Evolutionary conservation across 2,797 vertebrate genomes (phyloP).

Genomic region (Eulemur rubriventer): DNA sequence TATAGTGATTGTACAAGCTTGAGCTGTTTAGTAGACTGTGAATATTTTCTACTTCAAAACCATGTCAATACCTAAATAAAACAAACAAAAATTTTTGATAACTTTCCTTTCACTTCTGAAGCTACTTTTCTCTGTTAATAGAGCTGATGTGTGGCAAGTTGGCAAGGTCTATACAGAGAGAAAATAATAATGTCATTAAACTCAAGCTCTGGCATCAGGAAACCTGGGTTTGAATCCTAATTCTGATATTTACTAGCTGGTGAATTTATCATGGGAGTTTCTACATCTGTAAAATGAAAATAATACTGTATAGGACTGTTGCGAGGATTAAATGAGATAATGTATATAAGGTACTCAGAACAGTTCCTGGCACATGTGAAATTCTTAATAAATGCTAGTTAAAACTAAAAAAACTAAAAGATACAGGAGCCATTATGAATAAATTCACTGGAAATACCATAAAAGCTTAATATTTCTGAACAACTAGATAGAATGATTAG

Average conservation of each 20-base stretch:
- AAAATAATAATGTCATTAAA: not conserved
- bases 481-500: constrained; percentile 14
- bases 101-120: constrained; percentile 25
- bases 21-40: not conserved
- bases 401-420: constrained; percentile 38
- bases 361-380: constrained; percentile 1
- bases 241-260: not conserved
- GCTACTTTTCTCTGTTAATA: constrained; percentile 28
- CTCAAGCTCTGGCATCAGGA: not conserved
- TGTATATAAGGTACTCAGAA: not conserved
- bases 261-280: not conserved
- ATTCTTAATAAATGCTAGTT: constrained; percentile 42
- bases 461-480: constrained; percentile 14
- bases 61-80: not conserved
- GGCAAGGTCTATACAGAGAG: not conserved
- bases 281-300: constrained; percentile 17
- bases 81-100: not conserved
- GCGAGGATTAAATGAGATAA: constrained; percentile 21
- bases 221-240: not conserved
- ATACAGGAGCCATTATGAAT: not conserved
- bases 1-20: not conserved
- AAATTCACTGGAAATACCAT: constrained; percentile 14
- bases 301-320: not conserved
- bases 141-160: not conserved
- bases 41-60: constrained; percentile 5